Conservation (phyloP, 2,797 vertebrate species). For the Apodemus agrarius region DNA sequence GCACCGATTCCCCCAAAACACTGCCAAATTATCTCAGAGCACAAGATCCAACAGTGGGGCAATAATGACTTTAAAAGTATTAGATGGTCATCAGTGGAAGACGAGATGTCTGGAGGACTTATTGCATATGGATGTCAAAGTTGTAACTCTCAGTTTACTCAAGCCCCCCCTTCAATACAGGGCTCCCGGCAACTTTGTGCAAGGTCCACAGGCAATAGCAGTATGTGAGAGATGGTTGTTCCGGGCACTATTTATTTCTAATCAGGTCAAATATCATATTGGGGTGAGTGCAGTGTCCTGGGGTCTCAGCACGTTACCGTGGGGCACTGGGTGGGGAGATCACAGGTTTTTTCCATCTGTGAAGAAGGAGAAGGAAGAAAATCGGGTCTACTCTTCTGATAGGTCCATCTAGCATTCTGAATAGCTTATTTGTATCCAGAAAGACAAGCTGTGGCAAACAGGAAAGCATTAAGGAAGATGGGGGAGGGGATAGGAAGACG, state of each 20-base stretch:
- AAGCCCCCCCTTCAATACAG: not conserved
- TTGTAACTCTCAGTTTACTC: not conserved
- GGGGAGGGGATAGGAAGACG: not conserved
- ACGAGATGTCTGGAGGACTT: not conserved
- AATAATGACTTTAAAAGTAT: not conserved
- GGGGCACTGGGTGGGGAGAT: not conserved
- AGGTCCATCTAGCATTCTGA: not conserved
- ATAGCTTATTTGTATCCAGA: slow-evolving; percentile 13
- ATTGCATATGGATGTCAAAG: not conserved
- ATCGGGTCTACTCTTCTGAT: not conserved
- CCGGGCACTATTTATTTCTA: not conserved
- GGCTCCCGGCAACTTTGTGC: not conserved
- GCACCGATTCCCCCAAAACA: not conserved
- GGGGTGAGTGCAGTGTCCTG: not conserved
- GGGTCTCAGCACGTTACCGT: not conserved
- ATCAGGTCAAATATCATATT: not conserved
- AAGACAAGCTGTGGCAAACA: slow-evolving; percentile 11
- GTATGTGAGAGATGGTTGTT: not conserved
- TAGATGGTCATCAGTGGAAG: not conserved
- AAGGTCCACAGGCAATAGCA: not conserved
- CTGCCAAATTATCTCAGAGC: not conserved
- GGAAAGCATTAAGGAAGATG: not conserved
- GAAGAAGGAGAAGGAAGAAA: not conserved
- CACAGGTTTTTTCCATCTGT: not conserved
- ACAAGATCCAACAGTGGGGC: not conserved